Base-by-base conservation (phyloP, 2,113 vertebrate species). In the Sigmodon hispidus region DNA sequence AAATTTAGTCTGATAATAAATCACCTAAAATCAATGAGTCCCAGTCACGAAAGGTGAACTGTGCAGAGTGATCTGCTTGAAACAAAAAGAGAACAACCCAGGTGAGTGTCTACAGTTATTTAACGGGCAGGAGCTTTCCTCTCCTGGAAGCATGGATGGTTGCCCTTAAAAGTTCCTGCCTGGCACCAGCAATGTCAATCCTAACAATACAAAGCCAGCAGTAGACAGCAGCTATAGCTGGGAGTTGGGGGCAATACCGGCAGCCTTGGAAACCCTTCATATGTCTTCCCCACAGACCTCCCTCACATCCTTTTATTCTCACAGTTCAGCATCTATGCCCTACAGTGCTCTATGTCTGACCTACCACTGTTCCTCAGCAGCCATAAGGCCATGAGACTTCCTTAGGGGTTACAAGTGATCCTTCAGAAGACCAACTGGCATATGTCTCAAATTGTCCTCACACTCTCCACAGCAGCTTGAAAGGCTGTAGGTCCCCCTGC, bases 341-440 rank as follows among this genome's bases (percentile, higher is more conserved):
- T 70, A 65, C 73, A 81, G 19, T 84, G 55, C 87, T 75, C 90
- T 16, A 31, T 48, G 36, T 80, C 87, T 75, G 61, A 31, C 92
- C 22, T n/a, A 65, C 59, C 31, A 77, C 36, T 87, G 21, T 52
- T 43, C 88, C 87, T 87, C 11, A 7, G 65, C 55, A 72, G 34
- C 80, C 50, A 90, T 40, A 88, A 88, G 63, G 73, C 40, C 50
- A 72, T 88, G n/a, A 45, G 40, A 63, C 26, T 84, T 34, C 19
- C 36, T 45, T 7, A 43, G 2, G 7, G n/a, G 52, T 81, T 57
- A 43, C 26, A 59, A 5, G 26, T 31, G 10, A 45, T 92, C 93
- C 87, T 96, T 95, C 77, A 57, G 76, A 83, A 93, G 13, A 45
- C 61, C 12, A 3, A n/a, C 31, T 55, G 73, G 81, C 19, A 5